These are phyloP conservation scores for Eospalax fontanierii DNA, from an alignment of 2,797 vertebrate genomes.

Conservation along the genomic window DNA sequence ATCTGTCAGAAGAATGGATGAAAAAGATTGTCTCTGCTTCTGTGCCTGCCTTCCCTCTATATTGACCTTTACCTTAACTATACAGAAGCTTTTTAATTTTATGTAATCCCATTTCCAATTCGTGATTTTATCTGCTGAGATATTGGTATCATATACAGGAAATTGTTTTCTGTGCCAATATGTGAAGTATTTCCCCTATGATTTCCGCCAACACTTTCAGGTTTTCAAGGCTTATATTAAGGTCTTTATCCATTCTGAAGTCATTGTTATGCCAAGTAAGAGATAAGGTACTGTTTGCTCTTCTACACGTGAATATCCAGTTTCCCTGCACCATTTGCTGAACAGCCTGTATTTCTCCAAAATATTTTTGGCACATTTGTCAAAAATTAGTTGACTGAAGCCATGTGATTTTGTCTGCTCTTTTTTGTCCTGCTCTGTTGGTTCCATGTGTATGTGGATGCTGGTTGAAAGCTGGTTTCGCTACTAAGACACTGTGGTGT, in stretches of 20 bases:
- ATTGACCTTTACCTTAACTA: too few species aligned
- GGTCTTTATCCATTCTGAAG: not conserved
- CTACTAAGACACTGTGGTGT: not conserved
- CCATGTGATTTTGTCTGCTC: not conserved
- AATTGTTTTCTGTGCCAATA: not conserved
- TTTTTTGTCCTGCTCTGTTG: not conserved
- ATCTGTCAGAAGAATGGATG: not conserved
- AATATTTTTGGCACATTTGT: not conserved
- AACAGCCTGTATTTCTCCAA: not conserved
- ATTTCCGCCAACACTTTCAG: not conserved
- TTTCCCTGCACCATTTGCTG: not conserved
- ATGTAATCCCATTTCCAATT: too few species aligned
- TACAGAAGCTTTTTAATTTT: too few species aligned
- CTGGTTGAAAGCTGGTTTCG: too few species aligned
- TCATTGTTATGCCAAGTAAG: too few species aligned
- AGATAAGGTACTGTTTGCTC: too few species aligned
- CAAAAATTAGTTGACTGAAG: not conserved
- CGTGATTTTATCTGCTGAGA: too few species aligned
- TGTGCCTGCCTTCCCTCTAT: too few species aligned
- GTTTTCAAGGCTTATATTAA: not conserved
- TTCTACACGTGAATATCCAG: too few species aligned
- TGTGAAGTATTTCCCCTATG: not conserved
- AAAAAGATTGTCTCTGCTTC: too few species aligned
- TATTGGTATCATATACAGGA: too few species aligned
- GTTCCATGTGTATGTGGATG: not conserved